These are phyloP conservation scores for Rhynchomys soricoides DNA, from an alignment of 2,113 vertebrate genomes.

Conservation along the genomic window DNA sequence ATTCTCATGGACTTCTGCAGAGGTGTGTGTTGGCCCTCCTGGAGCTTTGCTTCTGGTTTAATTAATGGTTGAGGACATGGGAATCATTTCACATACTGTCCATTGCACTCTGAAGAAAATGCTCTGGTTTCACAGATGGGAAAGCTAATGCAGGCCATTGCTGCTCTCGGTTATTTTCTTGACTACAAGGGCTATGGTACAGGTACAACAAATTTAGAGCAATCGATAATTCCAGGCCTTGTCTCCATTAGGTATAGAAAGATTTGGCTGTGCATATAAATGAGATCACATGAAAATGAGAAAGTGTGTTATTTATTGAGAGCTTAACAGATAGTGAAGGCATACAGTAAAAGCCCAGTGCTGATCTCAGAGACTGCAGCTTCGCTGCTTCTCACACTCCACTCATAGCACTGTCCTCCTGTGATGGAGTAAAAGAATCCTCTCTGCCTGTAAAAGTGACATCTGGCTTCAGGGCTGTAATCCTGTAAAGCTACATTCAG, in stretches of 20 bases:
- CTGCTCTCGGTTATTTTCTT: background rate
- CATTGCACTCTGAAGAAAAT: background rate
- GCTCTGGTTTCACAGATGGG: constrained; percentile 39
- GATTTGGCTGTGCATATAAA: constrained; percentile 17
- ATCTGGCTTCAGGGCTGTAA: background rate
- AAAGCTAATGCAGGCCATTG: background rate
- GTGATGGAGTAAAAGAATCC: background rate
- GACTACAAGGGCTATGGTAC: background rate
- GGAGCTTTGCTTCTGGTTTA: background rate
- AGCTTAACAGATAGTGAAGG: constrained; percentile 49
- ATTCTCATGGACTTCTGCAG: constrained; percentile 99
- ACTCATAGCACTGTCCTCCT: constrained; percentile 5
- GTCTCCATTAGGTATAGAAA: constrained; percentile 20
- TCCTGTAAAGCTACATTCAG: background rate
- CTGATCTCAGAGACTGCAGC: constrained; percentile 23
- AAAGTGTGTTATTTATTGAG: constrained; percentile 58
- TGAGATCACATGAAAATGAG: constrained; percentile 3
- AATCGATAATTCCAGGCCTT: background rate
- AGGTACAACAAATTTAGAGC: background rate
- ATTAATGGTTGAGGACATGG: background rate
- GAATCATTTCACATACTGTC: background rate
- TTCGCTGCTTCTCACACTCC: background rate
- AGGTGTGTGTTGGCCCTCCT: constrained; percentile 87
- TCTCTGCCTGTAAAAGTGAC: constrained; percentile 24
- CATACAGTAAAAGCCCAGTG: constrained; percentile 46